Conservation (phyloP, 2,113 vertebrate species). For the Tympanuchus pallidicinctus region DNA sequence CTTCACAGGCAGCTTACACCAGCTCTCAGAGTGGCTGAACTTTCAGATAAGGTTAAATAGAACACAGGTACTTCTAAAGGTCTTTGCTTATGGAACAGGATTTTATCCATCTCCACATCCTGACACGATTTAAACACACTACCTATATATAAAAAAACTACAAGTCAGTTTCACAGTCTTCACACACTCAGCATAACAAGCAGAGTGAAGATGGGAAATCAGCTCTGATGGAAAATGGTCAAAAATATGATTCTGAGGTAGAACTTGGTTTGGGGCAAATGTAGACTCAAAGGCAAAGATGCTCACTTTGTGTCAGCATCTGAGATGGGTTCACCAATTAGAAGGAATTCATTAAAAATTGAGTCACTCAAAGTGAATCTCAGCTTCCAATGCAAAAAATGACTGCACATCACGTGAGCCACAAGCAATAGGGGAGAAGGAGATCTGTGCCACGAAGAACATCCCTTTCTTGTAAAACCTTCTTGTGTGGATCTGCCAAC, state of each 20-base stretch:
- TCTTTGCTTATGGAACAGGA: not conserved
- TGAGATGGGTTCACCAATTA: not conserved
- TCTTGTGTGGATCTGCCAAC: not conserved
- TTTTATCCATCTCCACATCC: not conserved
- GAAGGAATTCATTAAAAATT: not conserved
- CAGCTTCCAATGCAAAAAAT: not conserved
- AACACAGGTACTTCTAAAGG: not conserved
- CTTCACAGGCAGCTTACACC: not conserved
- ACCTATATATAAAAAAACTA: not conserved
- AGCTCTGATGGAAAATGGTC: not conserved
- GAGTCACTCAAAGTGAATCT: not conserved
- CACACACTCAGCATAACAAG: not conserved
- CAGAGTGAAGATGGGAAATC: not conserved
- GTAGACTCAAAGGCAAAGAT: not conserved
- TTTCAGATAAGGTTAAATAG: not conserved
- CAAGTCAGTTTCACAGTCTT: too few species aligned
- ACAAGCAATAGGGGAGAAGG: not conserved
- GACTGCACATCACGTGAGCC: not conserved
- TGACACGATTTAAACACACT: not conserved
- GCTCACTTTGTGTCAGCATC: fast-evolving
- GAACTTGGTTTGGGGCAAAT: not conserved
- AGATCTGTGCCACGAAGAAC: not conserved
- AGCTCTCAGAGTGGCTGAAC: not conserved
- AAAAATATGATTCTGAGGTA: not conserved
- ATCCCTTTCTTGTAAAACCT: not conserved